phyloP scores from a whole-genome alignment of 2,888 invertebrate genomes.

The Platypus cylindrus region DNA sequence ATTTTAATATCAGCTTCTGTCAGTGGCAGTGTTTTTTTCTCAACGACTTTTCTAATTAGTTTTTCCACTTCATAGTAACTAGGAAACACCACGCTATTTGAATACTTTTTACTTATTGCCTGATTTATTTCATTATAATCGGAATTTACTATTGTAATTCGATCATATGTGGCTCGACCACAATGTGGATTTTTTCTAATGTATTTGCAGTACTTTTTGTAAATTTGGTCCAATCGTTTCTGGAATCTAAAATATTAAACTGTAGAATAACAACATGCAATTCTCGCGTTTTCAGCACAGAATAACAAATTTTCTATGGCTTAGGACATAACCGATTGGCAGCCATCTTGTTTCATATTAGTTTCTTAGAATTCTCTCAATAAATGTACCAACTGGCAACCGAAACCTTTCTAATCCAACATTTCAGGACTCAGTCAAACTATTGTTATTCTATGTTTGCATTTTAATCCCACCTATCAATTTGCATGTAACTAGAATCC shows the following conservation, averaged over 20 bases:
- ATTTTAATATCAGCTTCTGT: slow-evolving; percentile 20
- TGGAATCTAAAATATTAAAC: slow-evolving; percentile 16
- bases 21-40: slow-evolving; percentile 20
- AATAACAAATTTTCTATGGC: too few species aligned
- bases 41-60: slow-evolving; percentile 22
- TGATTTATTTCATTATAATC: slow-evolving; percentile 24
- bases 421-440: too few species aligned
- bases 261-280: too few species aligned
- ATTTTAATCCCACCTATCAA: slow-evolving; percentile 49
- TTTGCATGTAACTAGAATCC: slow-evolving; percentile 57
- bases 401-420: too few species aligned
- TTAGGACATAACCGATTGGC: too few species aligned
- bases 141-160: slow-evolving; percentile 23
- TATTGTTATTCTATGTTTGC: too few species aligned
- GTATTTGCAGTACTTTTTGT: slow-evolving; percentile 23
- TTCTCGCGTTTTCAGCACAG: too few species aligned
- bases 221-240: slow-evolving; percentile 21
- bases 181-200: slow-evolving; percentile 24
- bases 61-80: slow-evolving; percentile 26
- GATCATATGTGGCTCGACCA: slow-evolving; percentile 22
- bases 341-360: too few species aligned
- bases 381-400: too few species aligned
- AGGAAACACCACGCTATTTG: slow-evolving; percentile 26
- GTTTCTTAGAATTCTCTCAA: too few species aligned
- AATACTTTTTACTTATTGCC: slow-evolving; percentile 26